phyloP scores from a whole-genome alignment of 2,888 invertebrate species.

The Melikaiella ostensackeni region DNA sequence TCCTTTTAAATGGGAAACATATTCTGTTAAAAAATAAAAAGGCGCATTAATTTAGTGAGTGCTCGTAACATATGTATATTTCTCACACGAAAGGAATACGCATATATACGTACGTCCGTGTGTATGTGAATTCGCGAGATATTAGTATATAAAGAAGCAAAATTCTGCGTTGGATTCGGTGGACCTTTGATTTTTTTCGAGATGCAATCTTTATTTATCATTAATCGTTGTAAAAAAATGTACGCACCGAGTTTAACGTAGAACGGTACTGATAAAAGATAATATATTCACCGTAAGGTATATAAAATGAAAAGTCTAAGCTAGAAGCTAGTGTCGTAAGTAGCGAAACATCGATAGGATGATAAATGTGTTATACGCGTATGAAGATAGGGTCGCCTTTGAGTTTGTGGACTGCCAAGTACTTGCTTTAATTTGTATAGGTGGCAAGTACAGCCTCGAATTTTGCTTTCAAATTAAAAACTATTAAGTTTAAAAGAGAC shows the following conservation, averaged over 20 bases:
- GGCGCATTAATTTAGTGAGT: neutral
- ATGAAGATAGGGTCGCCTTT: slow-evolving; percentile 36
- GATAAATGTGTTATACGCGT: slow-evolving; percentile 66
- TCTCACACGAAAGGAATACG: neutral
- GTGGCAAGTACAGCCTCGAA: neutral
- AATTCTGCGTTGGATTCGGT: slow-evolving; percentile 64
- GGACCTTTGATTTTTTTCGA: slow-evolving; percentile 41
- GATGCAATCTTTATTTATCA: slow-evolving; percentile 44
- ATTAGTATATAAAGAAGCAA: slow-evolving; percentile 42
- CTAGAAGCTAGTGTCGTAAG: slow-evolving; percentile 64
- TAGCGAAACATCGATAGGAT: slow-evolving; percentile 57
- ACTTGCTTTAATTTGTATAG: slow-evolving; percentile 14
- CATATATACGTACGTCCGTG: slow-evolving; percentile 14
- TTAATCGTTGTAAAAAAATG: slow-evolving; percentile 53
- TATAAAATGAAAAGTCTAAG: slow-evolving; percentile 65
- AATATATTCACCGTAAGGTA: slow-evolving; percentile 51
- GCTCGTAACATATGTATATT: slow-evolving; percentile 4
- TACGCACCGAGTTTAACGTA: slow-evolving; percentile 64
- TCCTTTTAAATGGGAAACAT: no score
- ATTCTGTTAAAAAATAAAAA: neutral
- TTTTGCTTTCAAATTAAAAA: slow-evolving; percentile 9
- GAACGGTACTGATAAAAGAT: slow-evolving; percentile 59
- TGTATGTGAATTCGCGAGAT: slow-evolving; percentile 39
- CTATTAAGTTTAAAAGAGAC: slow-evolving; percentile 28
- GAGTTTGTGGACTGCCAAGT: slow-evolving; percentile 36